A percentile compares a stretch with the other conserved stretches of the same genome.
Conservation (phyloP, 2,113 vertebrate genomes). For the Orthonyx spaldingii region DNA sequence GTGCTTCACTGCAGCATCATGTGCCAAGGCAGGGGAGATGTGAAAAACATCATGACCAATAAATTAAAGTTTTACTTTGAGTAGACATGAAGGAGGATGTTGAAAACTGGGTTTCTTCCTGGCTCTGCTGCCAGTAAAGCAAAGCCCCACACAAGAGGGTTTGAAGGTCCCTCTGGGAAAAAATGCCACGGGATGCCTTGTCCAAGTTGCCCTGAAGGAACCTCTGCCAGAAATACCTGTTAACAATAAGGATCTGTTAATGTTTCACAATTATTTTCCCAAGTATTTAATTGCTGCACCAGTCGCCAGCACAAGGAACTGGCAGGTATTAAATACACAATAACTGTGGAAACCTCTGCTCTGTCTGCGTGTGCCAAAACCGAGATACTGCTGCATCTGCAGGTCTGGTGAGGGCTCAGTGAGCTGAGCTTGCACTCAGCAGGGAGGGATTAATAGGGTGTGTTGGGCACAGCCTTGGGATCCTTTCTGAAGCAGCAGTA, state of each 20-base stretch:
- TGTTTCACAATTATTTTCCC: constrained; percentile 53
- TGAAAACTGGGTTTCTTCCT: constrained; percentile 24
- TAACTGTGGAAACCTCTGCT: background rate
- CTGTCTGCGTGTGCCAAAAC: background rate
- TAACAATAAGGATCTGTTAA: constrained; percentile 62
- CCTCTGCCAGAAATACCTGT: constrained; percentile 54
- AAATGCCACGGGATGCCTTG: background rate
- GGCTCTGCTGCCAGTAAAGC: background rate
- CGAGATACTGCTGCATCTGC: background rate
- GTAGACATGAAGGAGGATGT: background rate
- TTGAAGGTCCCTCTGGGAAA: constrained; percentile 37
- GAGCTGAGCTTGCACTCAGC: background rate
- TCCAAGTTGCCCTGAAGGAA: constrained; percentile 40
- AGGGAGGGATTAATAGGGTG: background rate
- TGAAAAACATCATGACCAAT: background rate
- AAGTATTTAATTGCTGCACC: constrained; percentile 34
- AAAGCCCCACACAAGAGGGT: constrained; percentile 4
- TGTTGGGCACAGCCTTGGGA: background rate
- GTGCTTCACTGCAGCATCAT: background rate
- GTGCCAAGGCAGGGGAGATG: background rate
- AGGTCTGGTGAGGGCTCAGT: background rate
- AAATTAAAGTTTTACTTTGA: background rate
- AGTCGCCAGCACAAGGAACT: background rate
- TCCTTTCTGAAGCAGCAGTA: background rate
- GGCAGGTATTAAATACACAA: background rate